Base-by-base conservation (phyloP, 1,140 invertebrate species). In the Psilanteris sp. region DNA sequence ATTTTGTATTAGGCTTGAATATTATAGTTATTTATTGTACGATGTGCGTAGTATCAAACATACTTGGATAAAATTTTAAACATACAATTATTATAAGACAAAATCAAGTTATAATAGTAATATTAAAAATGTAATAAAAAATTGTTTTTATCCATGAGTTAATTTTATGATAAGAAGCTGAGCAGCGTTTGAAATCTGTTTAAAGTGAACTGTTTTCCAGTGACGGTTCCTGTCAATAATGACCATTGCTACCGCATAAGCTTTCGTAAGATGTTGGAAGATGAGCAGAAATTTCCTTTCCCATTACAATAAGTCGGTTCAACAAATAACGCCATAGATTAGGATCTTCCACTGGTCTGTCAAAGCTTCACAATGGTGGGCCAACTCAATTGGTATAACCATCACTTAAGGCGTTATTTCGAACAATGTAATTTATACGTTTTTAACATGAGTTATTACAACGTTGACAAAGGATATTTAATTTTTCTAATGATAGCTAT, bases 321-420 rank as follows among this genome's bases (percentile, higher is more conserved):
- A 57, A 41, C 37, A 50, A 54, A 44, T 70, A 48, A 55, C 62
- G 44, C 29, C 29, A 46, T 46, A 67, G 61, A 74, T 74, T 74
- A 67, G 54, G 50, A 74, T 67, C 61, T 52, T 24, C 18, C n/a
- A n/a, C n/a, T 22, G 24, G 46, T 31, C 41, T 67, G 46, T 73
- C 50, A 41, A 44, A 41, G 2, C 34, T 4, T 15, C 14, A 59
- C 57, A 72, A 59, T 59, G 44, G 27, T 20, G 14, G 8, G 16
- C 31, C 36, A 32, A 27, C 29, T 48, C 41, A 62, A 62, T 39
- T 36, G 41, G 2, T 41, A n/a, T n/a, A 37, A 37, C 13, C 10
- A 37, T 62, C 24, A 39, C 24, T 48, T 37, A 48, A 48, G 11
- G 37, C 22, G n/a, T 37, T 34, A 37, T 3, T 9, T 26, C 11